Base-by-base conservation (phyloP, 2,797 vertebrate species). In the Mormyrops attenuatus region DNA sequence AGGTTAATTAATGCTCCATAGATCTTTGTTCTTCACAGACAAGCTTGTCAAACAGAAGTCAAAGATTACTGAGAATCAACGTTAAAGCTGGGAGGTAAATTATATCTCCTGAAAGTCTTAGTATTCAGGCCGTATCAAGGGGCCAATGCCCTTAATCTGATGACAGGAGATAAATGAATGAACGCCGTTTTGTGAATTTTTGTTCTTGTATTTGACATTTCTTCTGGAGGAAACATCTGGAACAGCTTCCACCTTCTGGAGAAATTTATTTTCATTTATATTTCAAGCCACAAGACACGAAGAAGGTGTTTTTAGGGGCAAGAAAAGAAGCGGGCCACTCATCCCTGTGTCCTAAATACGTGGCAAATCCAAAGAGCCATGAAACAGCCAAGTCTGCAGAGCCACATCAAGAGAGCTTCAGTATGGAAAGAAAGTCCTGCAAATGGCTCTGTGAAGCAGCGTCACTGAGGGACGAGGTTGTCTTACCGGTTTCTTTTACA, bases 351-450 rank as follows among this genome's bases (percentile, higher is more conserved):
- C 30, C 89, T 88, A 92, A 89, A 88, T 91, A 69, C 90, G 87
- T 85, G 90, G 53, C 92, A 91, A 90, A 92, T 92, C 91, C 80
- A 69, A 89, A 89, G 47, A 73, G 92, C 92, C 90, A 89, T 94
- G 89, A 91, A 89, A 91, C 88, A 9, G 87, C 5, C 13, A 34
- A 34, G 11, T 17, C 52, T 90, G 90, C 89, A 92, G 93, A 92
- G 17, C 47, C 60, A 34, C 89, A 53, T 60, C 34, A 41, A 90
- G 63, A 30, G 26, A 30, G 26, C 26, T 86, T n/a, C 44, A 3
- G 47, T 20, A n/a, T 26, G 8, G 34, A 60, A 88, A 47, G 20
- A 9, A 22, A 63, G 3, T 26, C 38, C 73, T 15, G 17, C 73
- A n/a, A 80, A n/a, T 26, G 41, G 2, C 41, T n/a, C 41, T 17